A percentile compares a stretch with the other conserved stretches of the same genome.
phyloP scores from a whole-genome alignment of 2,113 vertebrate species.

The Cyanocitta stelleri region DNA sequence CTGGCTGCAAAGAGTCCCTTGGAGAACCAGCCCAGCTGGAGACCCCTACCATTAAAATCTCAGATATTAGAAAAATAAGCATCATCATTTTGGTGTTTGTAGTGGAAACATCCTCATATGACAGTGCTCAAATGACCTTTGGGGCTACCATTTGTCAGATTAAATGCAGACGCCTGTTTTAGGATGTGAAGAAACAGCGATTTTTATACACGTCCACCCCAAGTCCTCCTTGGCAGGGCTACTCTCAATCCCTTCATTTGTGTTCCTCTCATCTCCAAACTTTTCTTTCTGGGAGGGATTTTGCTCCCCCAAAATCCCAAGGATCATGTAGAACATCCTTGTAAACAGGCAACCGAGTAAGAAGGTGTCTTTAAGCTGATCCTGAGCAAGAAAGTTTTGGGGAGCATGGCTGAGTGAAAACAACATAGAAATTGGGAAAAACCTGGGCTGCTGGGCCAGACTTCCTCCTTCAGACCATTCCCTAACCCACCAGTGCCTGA shows the following conservation, averaged over 20 bases:
- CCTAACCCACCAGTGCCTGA: neutral
- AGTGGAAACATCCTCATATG: neutral
- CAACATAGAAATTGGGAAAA: neutral
- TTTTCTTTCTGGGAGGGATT: neutral
- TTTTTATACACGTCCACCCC: neutral
- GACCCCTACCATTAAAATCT: neutral
- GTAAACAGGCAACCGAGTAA: no score
- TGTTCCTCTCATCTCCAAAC: neutral
- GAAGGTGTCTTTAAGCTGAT: accelerated
- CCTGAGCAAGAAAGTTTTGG: neutral
- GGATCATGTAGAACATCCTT: neutral
- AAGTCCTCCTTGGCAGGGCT: neutral
- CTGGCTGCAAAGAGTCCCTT: neutral
- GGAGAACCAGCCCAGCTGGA: neutral
- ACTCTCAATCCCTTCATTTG: neutral
- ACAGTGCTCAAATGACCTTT: neutral
- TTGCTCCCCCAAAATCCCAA: neutral
- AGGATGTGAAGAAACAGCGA: neutral
- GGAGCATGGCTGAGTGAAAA: neutral
- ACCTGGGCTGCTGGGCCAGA: neutral
- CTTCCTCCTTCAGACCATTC: neutral
- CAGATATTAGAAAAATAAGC: neutral
- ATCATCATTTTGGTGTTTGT: neutral
- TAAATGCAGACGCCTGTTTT: neutral
- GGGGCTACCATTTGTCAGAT: neutral